A percentile compares a stretch with the other conserved stretches of the same genome.
phyloP scores from a whole-genome alignment of 2,797 vertebrate species.

The Lerista edwardsae region DNA sequence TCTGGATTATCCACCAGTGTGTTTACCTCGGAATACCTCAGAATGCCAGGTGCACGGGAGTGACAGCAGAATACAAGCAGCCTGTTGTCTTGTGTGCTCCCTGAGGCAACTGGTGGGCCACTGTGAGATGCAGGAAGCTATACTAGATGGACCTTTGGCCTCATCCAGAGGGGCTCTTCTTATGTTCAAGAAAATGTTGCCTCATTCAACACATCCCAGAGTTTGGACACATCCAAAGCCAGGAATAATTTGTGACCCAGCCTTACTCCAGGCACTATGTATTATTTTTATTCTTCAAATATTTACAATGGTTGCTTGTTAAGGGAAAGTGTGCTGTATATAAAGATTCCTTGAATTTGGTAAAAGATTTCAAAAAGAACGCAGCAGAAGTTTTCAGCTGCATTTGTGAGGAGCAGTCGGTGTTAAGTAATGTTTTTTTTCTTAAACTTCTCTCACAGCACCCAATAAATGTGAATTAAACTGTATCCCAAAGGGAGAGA shows the following conservation, averaged over 20 bases:
- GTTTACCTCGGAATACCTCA: too few species aligned
- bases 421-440: background rate
- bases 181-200: background rate
- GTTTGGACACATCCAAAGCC: background rate
- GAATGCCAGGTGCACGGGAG: too few species aligned
- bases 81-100: too few species aligned
- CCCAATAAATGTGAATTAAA: constrained; percentile 94
- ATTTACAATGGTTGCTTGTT: background rate
- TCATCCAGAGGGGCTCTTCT: too few species aligned
- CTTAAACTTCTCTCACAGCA: constrained; percentile 73
- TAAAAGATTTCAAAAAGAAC: background rate
- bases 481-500: constrained; percentile 96
- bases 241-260: background rate
- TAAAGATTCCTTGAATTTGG: background rate
- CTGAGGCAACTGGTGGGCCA: too few species aligned
- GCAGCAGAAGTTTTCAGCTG: background rate
- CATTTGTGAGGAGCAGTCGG: background rate
- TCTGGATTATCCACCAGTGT: too few species aligned
- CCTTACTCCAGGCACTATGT: background rate
- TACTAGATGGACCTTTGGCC: too few species aligned
- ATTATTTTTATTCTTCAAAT: constrained; percentile 2
- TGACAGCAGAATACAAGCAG: too few species aligned
- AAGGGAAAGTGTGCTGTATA: background rate
- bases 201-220: constrained; percentile 1
- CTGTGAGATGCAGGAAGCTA: too few species aligned